Base-by-base conservation (phyloP, 2,888 invertebrate species). In the Stenichneumon culpator region DNA sequence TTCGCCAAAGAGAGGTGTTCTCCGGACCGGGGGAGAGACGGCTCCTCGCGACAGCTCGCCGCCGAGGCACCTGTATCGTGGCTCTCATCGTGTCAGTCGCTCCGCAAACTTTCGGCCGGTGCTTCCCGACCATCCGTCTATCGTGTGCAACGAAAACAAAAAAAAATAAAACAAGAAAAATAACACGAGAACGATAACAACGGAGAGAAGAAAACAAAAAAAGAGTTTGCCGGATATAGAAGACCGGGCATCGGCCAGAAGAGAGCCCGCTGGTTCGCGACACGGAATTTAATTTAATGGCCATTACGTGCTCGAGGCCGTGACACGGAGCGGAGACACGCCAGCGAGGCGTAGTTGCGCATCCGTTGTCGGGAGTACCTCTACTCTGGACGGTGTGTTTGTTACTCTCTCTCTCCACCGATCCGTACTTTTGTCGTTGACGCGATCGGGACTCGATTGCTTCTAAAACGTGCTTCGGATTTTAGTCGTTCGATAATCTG, bases 201-300 rank as follows among this genome's bases (percentile, higher is more conserved):
- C 25, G 19, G 65, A 11, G 19, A 32, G 19, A 9, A 72, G 25
- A 63, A 28, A 52, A 60, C 22, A 50, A 11, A 47, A 32, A 44
- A 79, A 83, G 68, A 70, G 39, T n/a, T 79, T 79, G 63, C 69
- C 79, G 79, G 83, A 83, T 65, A 79, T 63, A 74, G 39, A 57
- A 60, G 52, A n/a, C 54, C 32, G 77, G 75, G 84, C 14, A 72
- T 70, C 63, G 73, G 57, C 60, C 52, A 50, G 52, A 22, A 50
- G 68, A 80, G 70, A 60, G 44, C 65, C 39, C 79, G 47, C 67
- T 68, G 73, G n/a, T 57, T 82, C 44, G 60, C 54, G 77, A 60
- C 82, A 82, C 82, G 82, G 78, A 84, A 83, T 83, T 87, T 85
- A 87, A 86, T 89, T 89, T 87, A 87, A 86, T 86, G 86, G 84